phyloP scores from a whole-genome alignment of 1,140 invertebrate genomes.

The Drosophila tani region DNA sequence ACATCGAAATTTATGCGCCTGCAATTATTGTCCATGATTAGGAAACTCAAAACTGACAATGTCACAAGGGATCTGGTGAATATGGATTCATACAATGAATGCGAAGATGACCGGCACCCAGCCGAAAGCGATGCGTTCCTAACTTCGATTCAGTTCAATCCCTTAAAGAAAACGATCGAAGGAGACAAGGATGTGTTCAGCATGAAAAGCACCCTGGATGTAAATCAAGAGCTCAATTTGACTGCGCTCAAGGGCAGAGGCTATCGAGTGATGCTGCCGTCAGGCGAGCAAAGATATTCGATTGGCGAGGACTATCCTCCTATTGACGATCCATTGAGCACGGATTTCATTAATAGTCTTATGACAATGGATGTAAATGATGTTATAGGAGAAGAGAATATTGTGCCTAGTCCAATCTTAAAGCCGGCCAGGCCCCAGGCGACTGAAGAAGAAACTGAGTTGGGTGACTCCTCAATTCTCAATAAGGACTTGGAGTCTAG shows the following conservation, averaged over 20 bases:
- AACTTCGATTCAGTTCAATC: background rate
- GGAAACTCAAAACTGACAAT: constrained; percentile 35
- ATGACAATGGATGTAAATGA: no score
- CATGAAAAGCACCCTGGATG: constrained; percentile 22
- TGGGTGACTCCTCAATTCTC: no score
- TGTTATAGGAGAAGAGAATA: no score
- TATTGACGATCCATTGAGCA: no score
- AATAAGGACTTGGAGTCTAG: no score
- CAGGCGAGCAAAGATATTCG: background rate
- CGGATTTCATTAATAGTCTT: no score
- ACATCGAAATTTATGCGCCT: constrained; percentile 4
- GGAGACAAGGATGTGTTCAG: constrained; percentile 9
- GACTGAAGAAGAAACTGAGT: no score
- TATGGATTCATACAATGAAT: background rate
- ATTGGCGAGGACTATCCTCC: no score
- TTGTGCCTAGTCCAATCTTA: no score
- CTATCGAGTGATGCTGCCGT: constrained; percentile 27
- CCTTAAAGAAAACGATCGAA: no score
- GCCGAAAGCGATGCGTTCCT: background rate
- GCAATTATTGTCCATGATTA: constrained; percentile 36
- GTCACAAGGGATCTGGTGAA: constrained; percentile 37
- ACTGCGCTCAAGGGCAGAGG: background rate
- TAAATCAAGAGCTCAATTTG: constrained; percentile 15
- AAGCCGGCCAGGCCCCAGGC: no score
- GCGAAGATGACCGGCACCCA: background rate